Percentiles rank a stretch among this genome's conserved stretches.
Evolutionary conservation across 2,888 invertebrate species (phyloP).

Genomic region (Clunio marinus): DNA sequence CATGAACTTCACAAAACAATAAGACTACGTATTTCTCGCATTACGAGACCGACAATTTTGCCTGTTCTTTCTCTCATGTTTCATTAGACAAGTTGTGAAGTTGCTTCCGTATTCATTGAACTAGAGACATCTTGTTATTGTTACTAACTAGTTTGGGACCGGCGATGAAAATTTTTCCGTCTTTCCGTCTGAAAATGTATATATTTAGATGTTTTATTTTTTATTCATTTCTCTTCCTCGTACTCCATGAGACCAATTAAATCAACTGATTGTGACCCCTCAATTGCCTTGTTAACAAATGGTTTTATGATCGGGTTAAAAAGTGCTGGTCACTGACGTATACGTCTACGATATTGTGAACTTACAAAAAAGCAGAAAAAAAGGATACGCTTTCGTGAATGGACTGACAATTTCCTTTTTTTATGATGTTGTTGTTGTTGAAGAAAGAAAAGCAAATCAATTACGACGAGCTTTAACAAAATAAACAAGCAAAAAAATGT

Average conservation of each 20-base stretch:
- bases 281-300: slow-evolving; percentile 22
- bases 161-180: no score
- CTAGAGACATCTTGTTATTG: slow-evolving; percentile 3
- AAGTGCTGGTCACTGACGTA: neutral
- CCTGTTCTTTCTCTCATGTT: neutral
- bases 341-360: neutral
- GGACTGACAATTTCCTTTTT: no score
- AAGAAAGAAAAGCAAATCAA: slow-evolving; percentile 3
- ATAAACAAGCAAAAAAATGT: neutral
- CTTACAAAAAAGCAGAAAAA: neutral
- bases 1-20: no score
- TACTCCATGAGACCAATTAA: slow-evolving; percentile 36
- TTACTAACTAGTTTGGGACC: slow-evolving; percentile 30
- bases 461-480: neutral
- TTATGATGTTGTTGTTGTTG: no score
- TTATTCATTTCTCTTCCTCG: no score
- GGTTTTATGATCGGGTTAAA: slow-evolving; percentile 6
- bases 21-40: no score
- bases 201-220: no score
- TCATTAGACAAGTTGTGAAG: slow-evolving; percentile 15
- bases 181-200: no score
- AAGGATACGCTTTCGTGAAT: no score
- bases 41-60: no score
- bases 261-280: slow-evolving; percentile 29
- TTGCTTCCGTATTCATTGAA: slow-evolving; percentile 6